Evolutionary conservation across 2,888 invertebrate species (phyloP).

Genomic region (Ethmia dodecea): DNA sequence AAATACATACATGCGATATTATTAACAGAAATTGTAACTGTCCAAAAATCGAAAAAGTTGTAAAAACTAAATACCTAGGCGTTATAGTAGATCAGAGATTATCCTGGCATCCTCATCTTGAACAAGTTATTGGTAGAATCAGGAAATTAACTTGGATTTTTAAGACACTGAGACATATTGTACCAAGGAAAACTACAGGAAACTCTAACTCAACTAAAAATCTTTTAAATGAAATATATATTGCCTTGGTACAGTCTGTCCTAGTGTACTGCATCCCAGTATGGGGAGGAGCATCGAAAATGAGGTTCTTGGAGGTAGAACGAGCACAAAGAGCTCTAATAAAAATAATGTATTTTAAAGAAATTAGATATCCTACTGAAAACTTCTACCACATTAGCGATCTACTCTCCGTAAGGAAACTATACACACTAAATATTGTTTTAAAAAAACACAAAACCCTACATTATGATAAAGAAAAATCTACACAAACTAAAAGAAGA

Average conservation of each 20-base stretch:
- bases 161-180: slow-evolving; percentile 12
- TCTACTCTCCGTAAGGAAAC: no score
- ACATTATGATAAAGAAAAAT: background rate
- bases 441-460: background rate
- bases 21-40: slow-evolving; percentile 1
- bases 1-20: background rate
- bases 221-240: background rate
- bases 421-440: background rate
- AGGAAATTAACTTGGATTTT: slow-evolving; percentile 12
- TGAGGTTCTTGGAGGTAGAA: background rate
- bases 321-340: background rate
- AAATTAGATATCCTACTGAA: background rate
- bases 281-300: background rate
- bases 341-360: no score
- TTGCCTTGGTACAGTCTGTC: background rate
- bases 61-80: slow-evolving; percentile 10
- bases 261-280: background rate
- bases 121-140: slow-evolving; percentile 1
- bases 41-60: slow-evolving; percentile 2
- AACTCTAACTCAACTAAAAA: background rate
- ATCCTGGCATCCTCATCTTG: slow-evolving; percentile 10
- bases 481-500: background rate
- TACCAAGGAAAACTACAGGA: background rate
- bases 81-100: slow-evolving; percentile 8
- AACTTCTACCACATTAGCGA: no score